Evolutionary conservation across 2,888 invertebrate species (phyloP).

Genomic region (Drosophila nigricruria): DNA sequence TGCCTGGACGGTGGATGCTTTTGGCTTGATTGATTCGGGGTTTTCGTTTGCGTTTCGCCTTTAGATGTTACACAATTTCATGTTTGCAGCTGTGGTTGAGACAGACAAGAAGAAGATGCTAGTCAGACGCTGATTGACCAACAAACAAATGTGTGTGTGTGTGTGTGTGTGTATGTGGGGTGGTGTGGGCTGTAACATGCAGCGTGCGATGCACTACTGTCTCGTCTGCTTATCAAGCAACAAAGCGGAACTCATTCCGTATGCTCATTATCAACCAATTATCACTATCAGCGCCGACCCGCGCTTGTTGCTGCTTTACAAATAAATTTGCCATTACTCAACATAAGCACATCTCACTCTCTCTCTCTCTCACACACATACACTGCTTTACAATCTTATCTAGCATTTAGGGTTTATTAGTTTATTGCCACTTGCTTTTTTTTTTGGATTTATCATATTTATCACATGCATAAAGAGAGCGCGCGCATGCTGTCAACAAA

Average conservation of each 20-base stretch:
- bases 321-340: conserved; percentile 17
- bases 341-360: background rate
- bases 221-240: conserved; percentile 37
- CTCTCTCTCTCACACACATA: background rate
- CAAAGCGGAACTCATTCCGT: conserved; percentile 53
- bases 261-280: conserved; percentile 54
- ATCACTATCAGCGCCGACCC: conserved; percentile 54
- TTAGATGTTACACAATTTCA: conserved; percentile 34
- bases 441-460: conserved; percentile 39
- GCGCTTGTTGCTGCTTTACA: conserved; percentile 16
- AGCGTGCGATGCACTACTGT: background rate
- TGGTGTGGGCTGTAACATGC: too few relatives aligned
- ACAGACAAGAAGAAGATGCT: conserved; percentile 11
- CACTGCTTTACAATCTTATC: conserved; percentile 35
- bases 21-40: conserved; percentile 11
- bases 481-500: conserved; percentile 34
- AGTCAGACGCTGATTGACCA: conserved; percentile 19
- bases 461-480: conserved; percentile 26
- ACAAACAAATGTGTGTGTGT: conserved; percentile 3
- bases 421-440: conserved; percentile 43
- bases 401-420: conserved; percentile 35
- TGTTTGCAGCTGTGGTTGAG: conserved; percentile 35
- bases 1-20: conserved; percentile 43
- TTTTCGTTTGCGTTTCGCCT: conserved; percentile 8
- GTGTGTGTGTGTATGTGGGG: background rate